These are phyloP conservation scores for Atrichornis clamosus DNA, from an alignment of 2,113 vertebrate genomes.

Conservation along the genomic window DNA sequence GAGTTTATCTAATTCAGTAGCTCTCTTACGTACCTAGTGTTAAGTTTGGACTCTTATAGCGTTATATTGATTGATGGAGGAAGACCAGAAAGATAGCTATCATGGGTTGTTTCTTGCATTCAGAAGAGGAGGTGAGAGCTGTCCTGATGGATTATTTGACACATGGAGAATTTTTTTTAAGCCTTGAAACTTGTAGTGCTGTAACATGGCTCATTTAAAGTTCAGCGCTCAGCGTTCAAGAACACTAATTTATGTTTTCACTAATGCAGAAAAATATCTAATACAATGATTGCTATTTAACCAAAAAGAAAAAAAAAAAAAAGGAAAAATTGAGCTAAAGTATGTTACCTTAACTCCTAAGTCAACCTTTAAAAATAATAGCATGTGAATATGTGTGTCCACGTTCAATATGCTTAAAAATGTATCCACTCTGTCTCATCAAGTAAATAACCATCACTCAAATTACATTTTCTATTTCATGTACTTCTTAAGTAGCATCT, in stretches of 20 bases:
- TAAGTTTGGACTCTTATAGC: constrained; percentile 61
- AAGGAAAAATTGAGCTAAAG: neutral
- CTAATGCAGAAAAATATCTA: neutral
- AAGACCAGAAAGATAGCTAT: neutral
- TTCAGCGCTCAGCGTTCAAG: neutral
- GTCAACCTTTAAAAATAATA: neutral
- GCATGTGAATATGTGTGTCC: neutral
- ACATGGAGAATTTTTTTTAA: neutral
- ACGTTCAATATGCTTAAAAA: neutral
- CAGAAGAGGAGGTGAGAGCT: neutral
- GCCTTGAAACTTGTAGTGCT: neutral
- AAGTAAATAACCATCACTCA: neutral
- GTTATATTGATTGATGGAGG: constrained; percentile 62
- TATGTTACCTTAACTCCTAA: neutral
- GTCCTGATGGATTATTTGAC: neutral
- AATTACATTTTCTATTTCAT: neutral
- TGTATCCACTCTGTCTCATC: neutral
- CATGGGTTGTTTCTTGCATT: neutral
- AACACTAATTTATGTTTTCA: neutral
- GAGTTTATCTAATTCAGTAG: constrained; percentile 65
- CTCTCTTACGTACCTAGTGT: constrained; percentile 58
- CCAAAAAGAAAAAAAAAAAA: neutral
- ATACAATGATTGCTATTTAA: neutral
- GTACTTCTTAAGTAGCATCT: neutral
- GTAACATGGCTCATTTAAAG: neutral